Conservation (phyloP, 2,888 invertebrate genomes). For the Asteroscopus sphinx region DNA sequence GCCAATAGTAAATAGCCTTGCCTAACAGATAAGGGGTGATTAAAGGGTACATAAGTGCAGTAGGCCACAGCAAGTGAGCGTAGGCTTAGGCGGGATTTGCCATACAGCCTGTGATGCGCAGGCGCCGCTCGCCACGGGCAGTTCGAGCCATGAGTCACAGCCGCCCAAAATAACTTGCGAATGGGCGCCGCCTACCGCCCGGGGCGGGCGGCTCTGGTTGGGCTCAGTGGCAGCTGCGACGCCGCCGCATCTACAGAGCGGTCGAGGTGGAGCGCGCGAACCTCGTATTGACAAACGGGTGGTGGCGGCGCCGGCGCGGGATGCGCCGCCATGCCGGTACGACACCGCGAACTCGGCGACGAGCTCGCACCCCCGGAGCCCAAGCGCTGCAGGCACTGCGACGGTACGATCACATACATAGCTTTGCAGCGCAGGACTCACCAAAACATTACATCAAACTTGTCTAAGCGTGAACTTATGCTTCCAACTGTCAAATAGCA, state of each 20-base stretch:
- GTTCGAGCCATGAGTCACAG: slow-evolving; percentile 85
- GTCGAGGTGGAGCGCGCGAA: slow-evolving; percentile 79
- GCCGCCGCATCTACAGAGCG: slow-evolving; percentile 86
- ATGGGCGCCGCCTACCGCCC: slow-evolving; percentile 89
- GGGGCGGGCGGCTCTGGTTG: slow-evolving; percentile 85
- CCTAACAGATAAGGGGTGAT: neutral
- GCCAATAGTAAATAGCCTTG: neutral
- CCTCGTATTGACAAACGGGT: slow-evolving; percentile 78
- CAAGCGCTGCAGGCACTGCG: slow-evolving; percentile 97
- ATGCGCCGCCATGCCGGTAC: slow-evolving; percentile 90
- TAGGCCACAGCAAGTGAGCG: slow-evolving; percentile 27
- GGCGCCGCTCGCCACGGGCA: slow-evolving; percentile 79
- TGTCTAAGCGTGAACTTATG: no score
- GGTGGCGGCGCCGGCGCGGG: slow-evolving; percentile 88
- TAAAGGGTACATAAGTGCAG: slow-evolving; percentile 5
- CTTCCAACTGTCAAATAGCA: no score
- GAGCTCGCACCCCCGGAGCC: slow-evolving; percentile 93
- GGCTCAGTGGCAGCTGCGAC: slow-evolving; percentile 88
- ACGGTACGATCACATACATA: slow-evolving; percentile 91
- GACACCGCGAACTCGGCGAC: slow-evolving; percentile 90
- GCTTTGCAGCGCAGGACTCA: slow-evolving; percentile 64
- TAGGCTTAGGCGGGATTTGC: slow-evolving; percentile 70
- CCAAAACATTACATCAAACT: slow-evolving; percentile 54
- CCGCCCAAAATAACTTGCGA: slow-evolving; percentile 85
- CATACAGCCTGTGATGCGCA: slow-evolving; percentile 82